These are phyloP conservation scores for Astreopora myriophthalma DNA, from an alignment of 64 coral and sea anemone genomes.

Conservation along the genomic window DNA sequence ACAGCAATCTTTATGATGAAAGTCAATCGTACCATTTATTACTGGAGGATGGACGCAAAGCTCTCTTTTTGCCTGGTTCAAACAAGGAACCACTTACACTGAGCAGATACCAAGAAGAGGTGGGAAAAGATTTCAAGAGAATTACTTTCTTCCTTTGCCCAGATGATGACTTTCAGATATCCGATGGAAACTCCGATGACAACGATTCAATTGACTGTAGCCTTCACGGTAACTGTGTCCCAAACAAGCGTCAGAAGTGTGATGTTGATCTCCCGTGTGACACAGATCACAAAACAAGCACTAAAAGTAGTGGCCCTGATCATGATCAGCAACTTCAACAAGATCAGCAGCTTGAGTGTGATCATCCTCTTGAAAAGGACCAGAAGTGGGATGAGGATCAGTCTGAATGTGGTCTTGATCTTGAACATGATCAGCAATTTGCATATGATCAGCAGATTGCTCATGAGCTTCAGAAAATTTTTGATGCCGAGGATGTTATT, in stretches of 20 bases:
- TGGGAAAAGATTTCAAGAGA: slow-evolving; percentile 51
- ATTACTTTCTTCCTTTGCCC: slow-evolving; percentile 30
- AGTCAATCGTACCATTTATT: no score
- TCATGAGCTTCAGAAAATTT: not conserved
- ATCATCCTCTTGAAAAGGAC: not conserved
- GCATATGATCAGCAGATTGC: slow-evolving; percentile 1
- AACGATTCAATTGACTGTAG: not conserved
- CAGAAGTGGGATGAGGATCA: not conserved
- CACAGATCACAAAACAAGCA: slow-evolving; percentile 12
- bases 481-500: not conserved
- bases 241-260: not conserved
- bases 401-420: not conserved
- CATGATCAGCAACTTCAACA: not conserved
- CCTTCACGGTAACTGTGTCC: not conserved
- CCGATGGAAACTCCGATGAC: not conserved
- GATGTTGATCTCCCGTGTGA: not conserved
- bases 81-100: no score
- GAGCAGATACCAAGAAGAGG: slow-evolving; percentile 44
- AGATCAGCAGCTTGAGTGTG: not conserved
- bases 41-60: no score
- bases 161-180: slow-evolving; percentile 33
- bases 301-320: not conserved
- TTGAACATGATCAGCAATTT: not conserved
- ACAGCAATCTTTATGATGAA: no score
- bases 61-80: no score